Base-by-base conservation (phyloP, 64 coral and sea anemone species). In the Stichodactyla mertensii region DNA sequence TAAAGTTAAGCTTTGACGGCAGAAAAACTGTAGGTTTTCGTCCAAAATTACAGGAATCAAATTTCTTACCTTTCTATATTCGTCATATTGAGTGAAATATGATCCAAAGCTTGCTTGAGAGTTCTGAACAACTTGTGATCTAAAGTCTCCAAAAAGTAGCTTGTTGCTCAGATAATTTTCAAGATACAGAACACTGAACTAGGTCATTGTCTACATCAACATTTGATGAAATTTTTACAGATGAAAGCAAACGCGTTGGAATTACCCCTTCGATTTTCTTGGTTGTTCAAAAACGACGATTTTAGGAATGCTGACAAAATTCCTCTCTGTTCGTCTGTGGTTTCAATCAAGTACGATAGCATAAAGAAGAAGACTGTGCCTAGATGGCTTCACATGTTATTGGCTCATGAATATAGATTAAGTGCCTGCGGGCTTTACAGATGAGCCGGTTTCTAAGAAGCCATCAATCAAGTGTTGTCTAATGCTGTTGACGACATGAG, bases 391-490 rank as follows among this genome's bases (percentile, higher is more conserved):
- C 78, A 52, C 52, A 81, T 28, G 78, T 54, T 81, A 53, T 52
- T 53, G 20, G 78, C 26, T 81, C 78, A 81, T 81, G 78, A 81
- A 81, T 81, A 81, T 81, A 81, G 78, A 81, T 81, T 6, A 55
- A 15, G 53, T 81, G 51, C 78, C 78, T 81, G 7, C 6, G 78
- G 78, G 78, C 7, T 52, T 53, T 15, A 51, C 20, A 52, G 26
- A 81, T 18, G 15, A 53, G 51, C 53, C 78, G 36, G 26, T 81
- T 81, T 51, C 51, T 81, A 22, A 81, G 51, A 45, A 81, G 51
- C 78, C 22, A 81, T 81, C 78, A 81, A 81, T 81, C 78, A 81
- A 53, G 24, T 23, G 69, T 74, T 74, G 24, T 74, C 22, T 27
- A 27, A 74, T 28, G 23, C 69, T 74, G 69, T 74, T 74, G 69